phyloP scores from a whole-genome alignment of 2,113 vertebrate genomes.

The Brachypodius melanocephalos region DNA sequence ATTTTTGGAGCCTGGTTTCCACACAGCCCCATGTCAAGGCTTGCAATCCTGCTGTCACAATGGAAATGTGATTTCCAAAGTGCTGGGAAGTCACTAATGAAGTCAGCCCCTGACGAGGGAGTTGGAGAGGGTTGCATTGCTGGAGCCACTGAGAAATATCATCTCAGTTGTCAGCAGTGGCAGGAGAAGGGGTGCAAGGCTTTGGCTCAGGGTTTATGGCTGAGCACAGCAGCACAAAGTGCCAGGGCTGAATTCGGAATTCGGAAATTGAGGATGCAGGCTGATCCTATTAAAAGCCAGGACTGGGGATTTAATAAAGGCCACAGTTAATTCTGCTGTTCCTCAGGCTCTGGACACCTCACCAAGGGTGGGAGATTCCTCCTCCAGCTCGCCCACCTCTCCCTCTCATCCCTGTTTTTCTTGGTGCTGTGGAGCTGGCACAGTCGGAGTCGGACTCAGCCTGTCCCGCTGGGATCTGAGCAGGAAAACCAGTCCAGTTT shows the following conservation, averaged over 20 bases:
- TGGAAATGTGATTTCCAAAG: background rate
- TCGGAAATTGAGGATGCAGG: background rate
- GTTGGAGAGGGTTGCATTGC: background rate
- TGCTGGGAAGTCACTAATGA: background rate
- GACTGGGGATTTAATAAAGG: background rate
- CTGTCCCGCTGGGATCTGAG: background rate
- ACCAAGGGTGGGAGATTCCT: background rate
- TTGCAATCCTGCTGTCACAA: background rate
- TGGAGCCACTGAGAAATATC: background rate
- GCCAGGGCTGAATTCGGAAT: background rate
- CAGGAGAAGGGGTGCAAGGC: background rate
- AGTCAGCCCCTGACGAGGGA: background rate
- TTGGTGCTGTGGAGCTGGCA: background rate
- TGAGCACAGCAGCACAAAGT: background rate
- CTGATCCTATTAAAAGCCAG: background rate
- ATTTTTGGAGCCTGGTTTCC: background rate
- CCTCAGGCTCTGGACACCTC: background rate
- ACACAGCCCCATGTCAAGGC: background rate
- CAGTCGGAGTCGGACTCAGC: background rate
- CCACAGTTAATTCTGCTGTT: background rate
- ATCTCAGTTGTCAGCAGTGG: background rate
- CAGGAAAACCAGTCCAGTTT: constrained; percentile 33
- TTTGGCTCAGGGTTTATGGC: background rate
- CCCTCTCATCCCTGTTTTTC: background rate
- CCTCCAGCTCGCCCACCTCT: background rate